Conservation (phyloP, 2,797 vertebrate species). For the Babyrousa celebensis region DNA sequence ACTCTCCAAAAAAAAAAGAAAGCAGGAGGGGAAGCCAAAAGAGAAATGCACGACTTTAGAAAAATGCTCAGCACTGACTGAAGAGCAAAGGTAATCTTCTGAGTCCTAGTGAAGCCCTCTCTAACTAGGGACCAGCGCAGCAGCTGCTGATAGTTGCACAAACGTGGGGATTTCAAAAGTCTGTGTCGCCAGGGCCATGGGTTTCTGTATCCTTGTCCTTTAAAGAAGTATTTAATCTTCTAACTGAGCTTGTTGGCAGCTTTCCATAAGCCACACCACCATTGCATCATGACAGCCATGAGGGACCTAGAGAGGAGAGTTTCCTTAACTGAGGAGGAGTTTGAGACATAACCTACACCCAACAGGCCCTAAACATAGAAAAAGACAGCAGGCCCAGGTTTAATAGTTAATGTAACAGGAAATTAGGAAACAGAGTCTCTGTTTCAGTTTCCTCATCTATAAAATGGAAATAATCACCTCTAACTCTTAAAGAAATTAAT, state of each 20-base stretch:
- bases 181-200: not conserved
- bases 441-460: not conserved
- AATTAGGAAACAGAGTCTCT: not conserved
- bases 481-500: not conserved
- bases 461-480: not conserved
- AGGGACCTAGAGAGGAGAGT: not conserved
- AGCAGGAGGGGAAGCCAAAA: not conserved
- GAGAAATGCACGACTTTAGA: not conserved
- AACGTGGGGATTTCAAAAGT: not conserved
- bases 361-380: not conserved
- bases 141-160: too few relatives aligned
- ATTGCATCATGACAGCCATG: not conserved
- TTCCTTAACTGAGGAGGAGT: not conserved
- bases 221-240: constrained; percentile 10
- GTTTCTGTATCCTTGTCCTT: not conserved
- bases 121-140: rapidly evolving
- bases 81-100: not conserved
- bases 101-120: not conserved
- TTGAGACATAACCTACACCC: not conserved
- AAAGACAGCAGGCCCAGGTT: not conserved
- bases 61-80: not conserved
- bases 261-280: not conserved
- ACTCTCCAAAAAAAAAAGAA: not conserved
- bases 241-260: not conserved
- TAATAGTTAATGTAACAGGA: not conserved